Base-by-base conservation (phyloP, 2,113 vertebrate species). In the Microcebus lehilahytsara region DNA sequence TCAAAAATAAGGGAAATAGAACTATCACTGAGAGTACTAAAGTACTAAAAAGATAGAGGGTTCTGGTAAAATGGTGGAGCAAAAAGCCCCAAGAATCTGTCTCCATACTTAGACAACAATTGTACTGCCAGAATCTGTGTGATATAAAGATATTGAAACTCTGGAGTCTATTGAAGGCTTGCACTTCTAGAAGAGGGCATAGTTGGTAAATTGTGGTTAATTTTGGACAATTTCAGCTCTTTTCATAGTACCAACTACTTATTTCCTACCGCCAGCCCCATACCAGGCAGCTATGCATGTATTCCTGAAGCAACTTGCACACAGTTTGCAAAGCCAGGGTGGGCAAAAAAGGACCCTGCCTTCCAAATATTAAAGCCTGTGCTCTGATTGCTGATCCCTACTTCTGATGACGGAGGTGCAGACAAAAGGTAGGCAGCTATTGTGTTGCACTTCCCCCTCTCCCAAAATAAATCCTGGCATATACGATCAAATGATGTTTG, bases 211-310 rank as follows among this genome's bases (percentile, higher is more conserved):
- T 13, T 78, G 32, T 9, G 27, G 13, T 13, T 62, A 46, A 10
- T 62, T 89, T 64, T 51, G 22, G 14, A 37, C 34, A 60, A 66
- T 19, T 34, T 58, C 37, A 66, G 58, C 56, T 78, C 14, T 89
- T 64, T 32, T 14, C 40, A n/a, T 22, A 87, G 83, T 30, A n/a
- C 20, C 37, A 30, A 32, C 42, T 51, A 34, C 12, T 22, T 5
- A 77, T n/a, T 8, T 10, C 14, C 9, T 30, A 11, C 42, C 7
- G 13, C 27, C 27, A 23, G 3, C 9, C 42, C 8, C 4, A 1
- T 27, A 5, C 9, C 60, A 77, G 58, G 85, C 58, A 89, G 34
- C 30, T n/a, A 19, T n/a, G 30, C 40, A 62, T 32, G 10, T 64
- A 9, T 30, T 78, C 32, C 40, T 64, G 72, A 14, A 51, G 72